A percentile compares a stretch with the other conserved stretches of the same genome.
phyloP scores from a whole-genome alignment of 2,797 vertebrate genomes.

The Anas acuta region DNA sequence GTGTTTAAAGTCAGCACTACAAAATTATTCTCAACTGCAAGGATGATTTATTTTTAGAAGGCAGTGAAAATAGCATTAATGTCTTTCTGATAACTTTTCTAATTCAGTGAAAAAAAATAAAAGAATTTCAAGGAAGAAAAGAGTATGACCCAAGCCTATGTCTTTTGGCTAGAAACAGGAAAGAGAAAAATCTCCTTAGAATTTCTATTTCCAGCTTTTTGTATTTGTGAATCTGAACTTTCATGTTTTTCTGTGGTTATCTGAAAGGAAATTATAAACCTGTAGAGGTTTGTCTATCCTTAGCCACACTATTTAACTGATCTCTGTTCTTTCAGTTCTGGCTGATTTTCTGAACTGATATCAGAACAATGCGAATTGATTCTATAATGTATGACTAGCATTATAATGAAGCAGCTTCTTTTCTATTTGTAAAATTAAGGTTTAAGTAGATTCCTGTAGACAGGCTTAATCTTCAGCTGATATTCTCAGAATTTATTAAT shows the following conservation, averaged over 20 bases:
- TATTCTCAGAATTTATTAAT: neutral
- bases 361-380: neutral
- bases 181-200: neutral
- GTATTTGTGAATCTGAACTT: neutral
- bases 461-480: neutral
- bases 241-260: neutral
- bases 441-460: neutral
- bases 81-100: neutral
- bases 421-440: neutral
- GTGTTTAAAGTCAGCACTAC: neutral
- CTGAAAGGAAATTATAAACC: neutral
- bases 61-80: neutral
- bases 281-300: neutral
- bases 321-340: neutral
- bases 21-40: neutral
- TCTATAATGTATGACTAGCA: neutral
- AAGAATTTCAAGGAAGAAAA: neutral
- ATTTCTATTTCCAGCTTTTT: neutral
- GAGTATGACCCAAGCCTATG: neutral
- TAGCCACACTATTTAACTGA: neutral
- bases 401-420: neutral
- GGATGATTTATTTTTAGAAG: neutral
- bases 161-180: neutral
- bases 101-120: neutral
- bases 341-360: neutral